Base-by-base conservation (phyloP, 2,888 invertebrate genomes). In the Globia sparganii region DNA sequence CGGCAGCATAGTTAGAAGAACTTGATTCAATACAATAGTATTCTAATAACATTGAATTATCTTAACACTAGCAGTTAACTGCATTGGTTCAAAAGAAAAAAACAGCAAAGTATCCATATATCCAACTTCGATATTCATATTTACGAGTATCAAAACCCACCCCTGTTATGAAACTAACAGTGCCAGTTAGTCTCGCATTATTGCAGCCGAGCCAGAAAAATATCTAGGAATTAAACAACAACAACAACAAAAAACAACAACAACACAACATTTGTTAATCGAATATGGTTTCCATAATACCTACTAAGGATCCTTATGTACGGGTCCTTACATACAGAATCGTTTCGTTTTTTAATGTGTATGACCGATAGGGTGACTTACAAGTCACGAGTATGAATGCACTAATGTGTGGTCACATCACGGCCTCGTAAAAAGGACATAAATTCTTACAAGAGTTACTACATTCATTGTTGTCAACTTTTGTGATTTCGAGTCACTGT, bases 381-480 rank as follows among this genome's bases (percentile, higher is more conserved):
- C 40, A 61, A 49, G 49, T 40, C 62, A 67, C 62, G 28, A 71
- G 34, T n/a, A 59, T 43, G 25, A 31, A 46, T 46, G 8, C 46
- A 40, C 64, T 81, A 73, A 79, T 81, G 87, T 83, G 85, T 81
- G 85, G 82, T 73, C 80, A 69, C 80, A 77, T 80, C 78, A 83
- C 62, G 76, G 71, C 77, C 70, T 83, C 83, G 79, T 89, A 87
- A 90, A 89, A 84, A 66, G 34, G n/a, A 68, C 80, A 79, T 89
- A 80, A 89, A 89, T 74, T 79, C 68, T 71, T 66, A 73, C 43
- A 61, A 56, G 40, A 78, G 59, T 83, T 83, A 78, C 78, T 68
- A 40, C 77, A 80, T 75, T 80, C 78, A 83, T 83, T 82, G 80
- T 86, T 75, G 75, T 78, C 34, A 11, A 71, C 43, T 76, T 85